Conservation (phyloP, 2,888 invertebrate species). For the Drosophila borborema region DNA sequence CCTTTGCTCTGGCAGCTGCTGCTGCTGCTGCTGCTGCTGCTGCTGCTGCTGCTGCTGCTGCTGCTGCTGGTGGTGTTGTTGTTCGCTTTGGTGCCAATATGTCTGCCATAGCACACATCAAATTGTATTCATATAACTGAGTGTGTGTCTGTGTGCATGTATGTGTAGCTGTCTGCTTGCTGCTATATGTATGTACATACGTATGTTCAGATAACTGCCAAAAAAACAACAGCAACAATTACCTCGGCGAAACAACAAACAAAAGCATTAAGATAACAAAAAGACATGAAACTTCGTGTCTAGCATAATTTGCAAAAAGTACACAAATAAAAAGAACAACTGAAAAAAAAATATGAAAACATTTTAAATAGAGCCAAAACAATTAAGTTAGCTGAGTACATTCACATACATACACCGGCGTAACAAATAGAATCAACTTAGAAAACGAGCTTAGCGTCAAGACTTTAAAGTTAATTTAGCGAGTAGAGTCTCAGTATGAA, state of each 20-base stretch:
- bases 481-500: background rate
- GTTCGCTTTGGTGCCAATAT: constrained; percentile 51
- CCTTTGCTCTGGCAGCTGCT: constrained; percentile 38
- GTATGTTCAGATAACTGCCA: constrained; percentile 33
- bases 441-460: background rate
- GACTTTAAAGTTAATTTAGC: background rate
- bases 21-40: constrained; percentile 32
- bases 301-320: constrained; percentile 20
- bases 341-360: constrained; percentile 1
- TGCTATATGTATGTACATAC: background rate
- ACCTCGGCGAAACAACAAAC: constrained; percentile 42
- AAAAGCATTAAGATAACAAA: constrained; percentile 49
- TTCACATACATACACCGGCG: background rate
- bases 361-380: constrained; percentile 19
- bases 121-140: constrained; percentile 36
- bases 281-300: constrained; percentile 44
- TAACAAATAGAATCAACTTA: background rate
- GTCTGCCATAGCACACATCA: constrained; percentile 55
- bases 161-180: constrained; percentile 4
- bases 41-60: constrained; percentile 34
- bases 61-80: constrained; percentile 25
- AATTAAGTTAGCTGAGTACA: constrained; percentile 20
- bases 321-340: background rate
- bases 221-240: constrained; percentile 35
- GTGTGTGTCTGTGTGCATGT: constrained; percentile 1